A percentile compares a stretch with the other conserved stretches of the same genome.
Evolutionary conservation across 1,140 invertebrate genomes (phyloP).

Genomic region (Zaprionus tsacasi): DNA sequence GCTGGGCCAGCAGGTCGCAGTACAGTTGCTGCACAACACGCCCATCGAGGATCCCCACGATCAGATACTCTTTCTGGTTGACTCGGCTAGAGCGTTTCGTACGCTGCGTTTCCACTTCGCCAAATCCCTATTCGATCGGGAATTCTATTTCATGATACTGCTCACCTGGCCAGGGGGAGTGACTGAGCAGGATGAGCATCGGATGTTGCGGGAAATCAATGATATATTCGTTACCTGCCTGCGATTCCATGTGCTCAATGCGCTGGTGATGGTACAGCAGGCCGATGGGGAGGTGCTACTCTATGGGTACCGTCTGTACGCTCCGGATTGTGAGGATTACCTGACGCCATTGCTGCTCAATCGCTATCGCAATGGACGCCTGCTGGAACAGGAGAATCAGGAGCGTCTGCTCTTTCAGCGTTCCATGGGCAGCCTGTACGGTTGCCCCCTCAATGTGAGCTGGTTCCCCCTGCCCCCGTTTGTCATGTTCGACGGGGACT

Average conservation of each 20-base stretch:
- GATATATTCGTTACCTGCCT: constrained; percentile 55
- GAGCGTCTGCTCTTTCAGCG: constrained; percentile 40
- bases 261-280: constrained; percentile 46
- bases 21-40: constrained; percentile 38
- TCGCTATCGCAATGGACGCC: constrained; percentile 26
- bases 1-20: constrained; percentile 24
- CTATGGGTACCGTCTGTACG: constrained; percentile 53
- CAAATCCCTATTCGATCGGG: constrained; percentile 33
- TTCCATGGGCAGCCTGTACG: constrained; percentile 32
- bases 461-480: constrained; percentile 60
- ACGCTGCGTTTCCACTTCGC: constrained; percentile 44
- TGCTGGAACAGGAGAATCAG: not conserved
- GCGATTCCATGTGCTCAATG: constrained; percentile 54
- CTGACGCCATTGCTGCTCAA: constrained; percentile 40
- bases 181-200: not conserved
- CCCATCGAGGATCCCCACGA: constrained; percentile 32
- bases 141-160: constrained; percentile 65
- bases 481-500: constrained; percentile 47
- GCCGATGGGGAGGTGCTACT: constrained; percentile 24
- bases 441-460: constrained; percentile 55
- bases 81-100: constrained; percentile 47
- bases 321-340: constrained; percentile 21
- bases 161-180: constrained; percentile 18
- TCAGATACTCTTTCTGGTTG: constrained; percentile 54
- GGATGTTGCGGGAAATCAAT: constrained; percentile 6